Base-by-base conservation (phyloP, 2,888 invertebrate genomes). In the Drosophila nigricruria region DNA sequence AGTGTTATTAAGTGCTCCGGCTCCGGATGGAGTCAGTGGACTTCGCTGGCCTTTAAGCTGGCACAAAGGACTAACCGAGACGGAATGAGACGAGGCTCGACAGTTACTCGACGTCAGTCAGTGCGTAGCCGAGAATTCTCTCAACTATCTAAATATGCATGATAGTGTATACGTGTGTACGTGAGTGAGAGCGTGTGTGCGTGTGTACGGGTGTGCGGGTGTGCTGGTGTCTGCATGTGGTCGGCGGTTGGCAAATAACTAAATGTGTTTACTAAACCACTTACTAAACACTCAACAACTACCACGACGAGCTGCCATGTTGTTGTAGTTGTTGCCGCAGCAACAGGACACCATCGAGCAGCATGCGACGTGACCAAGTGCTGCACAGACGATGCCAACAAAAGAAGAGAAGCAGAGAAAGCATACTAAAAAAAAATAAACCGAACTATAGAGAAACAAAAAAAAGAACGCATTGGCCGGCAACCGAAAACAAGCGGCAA, bases 181-280 rank as follows among this genome's bases (percentile, higher is more conserved):
- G 57, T 32, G 65, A 49, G 59, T 25, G n/a, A n/a, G 62, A 49
- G 54, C 53, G 64, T 60, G 49, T 40, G 64, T 62, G n/a, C 16
- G 57, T 32, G 65, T 50, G 59, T 25, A 25, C 34, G 61, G 53
- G 68, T 18, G 57, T 27, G 43, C 52, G 62, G 70, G 72, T 57
- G 57, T 66, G 66, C 56, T 12, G 12, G 54, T 27, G 40, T 57
- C 63, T 72, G 75, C 54, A 62, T 70, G 70, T 54, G 80, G 70
- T 84, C 73, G 69, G 77, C 81, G 75, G 82, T 74, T 70, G 68
- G 87, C 84, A 88, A 87, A 87, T 84, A 87, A 84, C 89, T 88
- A 87, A 87, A 87, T 87, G 86, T 87, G 86, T 87, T 87, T 87
- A 84, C 86, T 87, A 87, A 87, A 87, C 86, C 86, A 87, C 86